Evolutionary conservation across 2,888 invertebrate genomes (phyloP), one percentile per base, ranked within the genome.

Genomic region (Polyommatus icarus): DNA sequence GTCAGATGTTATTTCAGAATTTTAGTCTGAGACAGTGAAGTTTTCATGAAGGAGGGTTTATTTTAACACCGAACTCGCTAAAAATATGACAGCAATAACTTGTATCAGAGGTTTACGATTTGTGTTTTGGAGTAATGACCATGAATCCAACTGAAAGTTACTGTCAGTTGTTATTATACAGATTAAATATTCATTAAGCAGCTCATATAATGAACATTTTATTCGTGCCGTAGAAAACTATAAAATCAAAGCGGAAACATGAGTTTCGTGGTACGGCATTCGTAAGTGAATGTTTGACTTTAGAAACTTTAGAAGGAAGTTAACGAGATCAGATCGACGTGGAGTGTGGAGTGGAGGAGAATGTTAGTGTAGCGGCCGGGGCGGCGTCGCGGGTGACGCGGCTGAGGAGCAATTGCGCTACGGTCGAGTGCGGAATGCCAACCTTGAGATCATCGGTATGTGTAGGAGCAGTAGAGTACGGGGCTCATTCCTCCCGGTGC

Each of bases 371-470:
- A 29, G 24, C 29, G 18, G 67, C 29, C 6, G 67, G 20, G 12
- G 61, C 61, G 59, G 61, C 67, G 86, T 84, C 87, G 89, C 85
- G 88, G 88, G 89, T 89, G 54, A 5, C 5, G 54, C 88, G 87
- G 83, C 85, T 84, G 86, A 85, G 87, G 87, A 87, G 84, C 87
- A 87, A 85, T 90, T 87, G 88, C 90, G 89, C 89, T 89, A 90
- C 85, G 82, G 84, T 83, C 80, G 29, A 79, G 79, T 81, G 79
- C 81, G 81, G 80, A 83, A 85, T 87, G 85, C 92, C 88, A 91
- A 94, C 94, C 94, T 93, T 92, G 93, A 93, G 93, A 93, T 94
- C 94, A 94, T 94, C 93, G 94, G 92, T 93, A 90, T 91, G 91
- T 92, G 89, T 89, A 87, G 88, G 89, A 90, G 84, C 88, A 88